A percentile compares a stretch with the other conserved stretches of the same genome.
Evolutionary conservation across 2,797 vertebrate species (phyloP).

Genomic region (Malurus leucopterus): DNA sequence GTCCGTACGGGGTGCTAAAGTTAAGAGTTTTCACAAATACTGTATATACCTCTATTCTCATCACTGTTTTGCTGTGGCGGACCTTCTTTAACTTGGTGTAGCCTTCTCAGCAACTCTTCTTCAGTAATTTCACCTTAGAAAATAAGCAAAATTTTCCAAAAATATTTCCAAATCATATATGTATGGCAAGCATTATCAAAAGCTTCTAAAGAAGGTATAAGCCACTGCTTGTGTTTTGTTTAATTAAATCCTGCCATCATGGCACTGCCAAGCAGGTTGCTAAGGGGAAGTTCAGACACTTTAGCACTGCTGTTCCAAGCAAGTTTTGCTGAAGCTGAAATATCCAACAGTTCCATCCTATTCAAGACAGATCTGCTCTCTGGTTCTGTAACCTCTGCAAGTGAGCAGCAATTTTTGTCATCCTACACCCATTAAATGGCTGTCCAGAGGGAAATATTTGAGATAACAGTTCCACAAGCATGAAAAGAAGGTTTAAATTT

Average conservation of each 20-base stretch:
- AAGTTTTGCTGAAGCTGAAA: neutral
- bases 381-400: neutral
- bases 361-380: neutral
- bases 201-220: constrained; percentile 44
- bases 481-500: neutral
- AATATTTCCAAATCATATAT: constrained; percentile 56
- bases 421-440: neutral
- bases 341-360: neutral
- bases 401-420: neutral
- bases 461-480: neutral
- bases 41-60: constrained; percentile 83
- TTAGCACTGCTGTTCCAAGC: neutral
- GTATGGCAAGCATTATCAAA: constrained; percentile 41
- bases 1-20: constrained; percentile 49
- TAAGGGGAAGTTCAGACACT: neutral
- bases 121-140: constrained; percentile 93
- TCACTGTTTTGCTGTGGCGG: constrained; percentile 83
- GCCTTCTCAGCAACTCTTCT: constrained; percentile 92
- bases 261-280: neutral
- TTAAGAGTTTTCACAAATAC: constrained; percentile 54
- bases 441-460: neutral
- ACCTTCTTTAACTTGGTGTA: constrained; percentile 95
- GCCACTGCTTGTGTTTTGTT: neutral
- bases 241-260: constrained; percentile 3
- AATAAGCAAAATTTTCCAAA: constrained; percentile 63